Evolutionary conservation across 2,888 invertebrate genomes (phyloP).

Genomic region (Morpho helenor): DNA sequence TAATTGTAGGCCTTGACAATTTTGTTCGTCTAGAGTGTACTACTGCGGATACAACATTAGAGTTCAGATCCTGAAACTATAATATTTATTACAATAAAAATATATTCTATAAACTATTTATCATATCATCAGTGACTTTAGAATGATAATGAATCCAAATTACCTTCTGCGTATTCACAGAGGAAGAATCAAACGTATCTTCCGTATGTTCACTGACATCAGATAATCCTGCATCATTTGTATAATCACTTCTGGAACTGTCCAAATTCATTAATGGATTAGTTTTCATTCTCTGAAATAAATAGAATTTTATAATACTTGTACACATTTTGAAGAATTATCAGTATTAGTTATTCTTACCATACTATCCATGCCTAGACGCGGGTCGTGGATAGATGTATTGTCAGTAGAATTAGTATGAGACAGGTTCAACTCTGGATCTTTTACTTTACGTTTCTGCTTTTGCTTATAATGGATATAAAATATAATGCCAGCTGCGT

Average conservation of each 20-base stretch:
- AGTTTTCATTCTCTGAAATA: conserved; percentile 59
- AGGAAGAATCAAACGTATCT: conserved; percentile 56
- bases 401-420: conserved; percentile 56
- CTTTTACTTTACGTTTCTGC: conserved; percentile 76
- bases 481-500: conserved; percentile 90
- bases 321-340: background rate
- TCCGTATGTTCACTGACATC: conserved; percentile 65
- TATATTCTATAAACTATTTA: background rate
- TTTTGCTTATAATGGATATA: conserved; percentile 86
- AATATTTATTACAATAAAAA: conserved; percentile 1
- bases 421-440: conserved; percentile 57
- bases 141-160: background rate
- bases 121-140: background rate
- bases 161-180: conserved; percentile 54
- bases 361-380: conserved; percentile 68
- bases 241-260: conserved; percentile 50
- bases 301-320: background rate
- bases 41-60: conserved; percentile 64
- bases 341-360: conserved; percentile 38
- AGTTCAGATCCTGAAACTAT: conserved; percentile 62
- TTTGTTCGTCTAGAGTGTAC: conserved; percentile 66
- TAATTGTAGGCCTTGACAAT: conserved; percentile 49
- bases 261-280: conserved; percentile 64
- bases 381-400: conserved; percentile 55
- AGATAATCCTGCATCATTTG: conserved; percentile 58